Percentiles rank a stretch among this genome's conserved stretches.
Conservation (phyloP, 1,140 invertebrate species). For the Drosophila sulfurigaster region DNA sequence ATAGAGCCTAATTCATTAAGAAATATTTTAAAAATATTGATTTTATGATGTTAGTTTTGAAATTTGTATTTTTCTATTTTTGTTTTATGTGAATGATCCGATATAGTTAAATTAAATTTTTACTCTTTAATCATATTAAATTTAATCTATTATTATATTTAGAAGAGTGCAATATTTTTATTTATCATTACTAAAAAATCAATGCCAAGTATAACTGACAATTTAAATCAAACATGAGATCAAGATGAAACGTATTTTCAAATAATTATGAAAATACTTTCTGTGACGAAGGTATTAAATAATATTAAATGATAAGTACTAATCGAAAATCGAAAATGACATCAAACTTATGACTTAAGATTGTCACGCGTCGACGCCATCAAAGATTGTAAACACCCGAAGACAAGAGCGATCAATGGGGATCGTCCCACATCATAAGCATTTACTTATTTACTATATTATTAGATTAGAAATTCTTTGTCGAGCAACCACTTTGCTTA, state of each 20-base stretch:
- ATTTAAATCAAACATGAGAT: too few species aligned
- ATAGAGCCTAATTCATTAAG: fast-evolving
- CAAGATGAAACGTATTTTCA: too few species aligned
- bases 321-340: slow-evolving; percentile 22
- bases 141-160: too few species aligned
- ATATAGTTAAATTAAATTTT: too few species aligned
- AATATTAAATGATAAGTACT: slow-evolving; percentile 7
- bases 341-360: slow-evolving; percentile 35
- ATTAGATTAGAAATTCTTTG: slow-evolving; percentile 65
- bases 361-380: slow-evolving; percentile 38
- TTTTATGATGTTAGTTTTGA: too few species aligned
- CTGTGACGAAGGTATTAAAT: not conserved
- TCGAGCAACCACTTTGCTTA: slow-evolving; percentile 23
- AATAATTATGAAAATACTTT: not conserved
- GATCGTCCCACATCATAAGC: slow-evolving; percentile 16
- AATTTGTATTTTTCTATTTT: too few species aligned
- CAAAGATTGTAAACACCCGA: slow-evolving; percentile 24
- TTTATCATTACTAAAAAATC: too few species aligned
- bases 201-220: too few species aligned
- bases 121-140: too few species aligned
- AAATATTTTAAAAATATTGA: too few species aligned
- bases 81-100: too few species aligned
- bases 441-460: not conserved
- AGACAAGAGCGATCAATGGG: slow-evolving; percentile 29
- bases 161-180: too few species aligned